These are phyloP conservation scores for Amitus sp. DNA, from an alignment of 2,888 invertebrate species.

Conservation along the genomic window DNA sequence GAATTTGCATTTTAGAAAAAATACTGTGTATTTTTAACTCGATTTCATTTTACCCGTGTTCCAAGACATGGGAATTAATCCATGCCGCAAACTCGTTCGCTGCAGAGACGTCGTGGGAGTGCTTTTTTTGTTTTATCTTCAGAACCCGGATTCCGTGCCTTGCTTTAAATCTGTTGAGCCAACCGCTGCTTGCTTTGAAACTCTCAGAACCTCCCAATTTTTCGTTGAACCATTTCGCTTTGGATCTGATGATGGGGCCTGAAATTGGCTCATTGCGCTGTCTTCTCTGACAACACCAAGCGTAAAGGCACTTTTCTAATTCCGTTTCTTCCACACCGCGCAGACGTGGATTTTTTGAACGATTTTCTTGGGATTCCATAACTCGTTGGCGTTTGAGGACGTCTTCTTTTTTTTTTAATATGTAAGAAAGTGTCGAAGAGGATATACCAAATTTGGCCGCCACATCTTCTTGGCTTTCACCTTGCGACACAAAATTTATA, in stretches of 20 bases:
- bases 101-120: slow-evolving; percentile 25
- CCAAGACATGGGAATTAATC: too few relatives aligned
- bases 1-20: too few relatives aligned
- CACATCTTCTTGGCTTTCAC: not conserved
- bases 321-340: slow-evolving; percentile 15
- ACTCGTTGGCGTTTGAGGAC: not conserved
- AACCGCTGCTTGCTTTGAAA: slow-evolving; percentile 30
- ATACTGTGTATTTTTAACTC: too few relatives aligned
- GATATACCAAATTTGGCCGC: slow-evolving; percentile 11
- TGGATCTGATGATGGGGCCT: slow-evolving; percentile 10
- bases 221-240: slow-evolving; percentile 15
- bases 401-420: slow-evolving; percentile 13
- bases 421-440: slow-evolving; percentile 9
- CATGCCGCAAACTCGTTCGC: too few relatives aligned
- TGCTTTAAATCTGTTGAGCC: slow-evolving; percentile 33
- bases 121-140: slow-evolving; percentile 36
- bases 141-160: slow-evolving; percentile 28
- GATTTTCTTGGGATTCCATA: slow-evolving; percentile 6
- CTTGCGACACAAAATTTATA: slow-evolving; percentile 1
- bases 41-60: too few relatives aligned
- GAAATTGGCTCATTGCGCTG: slow-evolving; percentile 15
- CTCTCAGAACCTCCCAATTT: slow-evolving; percentile 9
- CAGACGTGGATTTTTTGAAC: slow-evolving; percentile 9
- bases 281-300: not conserved
- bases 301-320: slow-evolving; percentile 15